phyloP scores from a whole-genome alignment of 2,888 invertebrate species.

The Calameuta pallipes region DNA sequence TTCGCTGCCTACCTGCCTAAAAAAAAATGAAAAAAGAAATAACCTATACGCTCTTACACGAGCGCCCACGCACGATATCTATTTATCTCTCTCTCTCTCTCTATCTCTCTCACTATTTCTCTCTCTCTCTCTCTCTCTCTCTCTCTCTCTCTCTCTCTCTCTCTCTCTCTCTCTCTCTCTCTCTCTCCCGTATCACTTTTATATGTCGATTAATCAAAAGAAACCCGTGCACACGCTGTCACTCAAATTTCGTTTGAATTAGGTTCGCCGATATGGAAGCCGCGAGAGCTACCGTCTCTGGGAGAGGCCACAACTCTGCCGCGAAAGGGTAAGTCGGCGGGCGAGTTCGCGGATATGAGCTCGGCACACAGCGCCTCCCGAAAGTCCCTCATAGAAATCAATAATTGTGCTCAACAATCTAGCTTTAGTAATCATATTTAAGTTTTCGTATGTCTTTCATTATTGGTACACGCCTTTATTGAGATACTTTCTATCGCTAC shows the following conservation, averaged over 20 bases:
- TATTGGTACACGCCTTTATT: neutral
- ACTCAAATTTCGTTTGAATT: conserved; percentile 11
- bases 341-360: conserved; percentile 67
- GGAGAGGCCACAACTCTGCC: conserved; percentile 74
- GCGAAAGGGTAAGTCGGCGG: conserved; percentile 70
- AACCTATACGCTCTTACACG: neutral
- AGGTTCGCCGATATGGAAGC: conserved; percentile 99
- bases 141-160: neutral
- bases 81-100: neutral
- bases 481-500: neutral
- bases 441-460: conserved; percentile 42
- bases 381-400: conserved; percentile 71
- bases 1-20: neutral
- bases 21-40: neutral
- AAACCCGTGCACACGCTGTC: neutral
- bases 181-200: neutral
- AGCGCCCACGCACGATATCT: neutral
- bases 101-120: neutral
- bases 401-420: conserved; percentile 66
- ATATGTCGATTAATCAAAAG: conserved; percentile 23
- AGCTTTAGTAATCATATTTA: conserved; percentile 66
- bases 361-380: conserved; percentile 71
- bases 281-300: conserved; percentile 80
- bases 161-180: neutral
- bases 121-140: neutral